Base-by-base conservation (phyloP, 2,797 vertebrate species). In the Jordanella pulchra region DNA sequence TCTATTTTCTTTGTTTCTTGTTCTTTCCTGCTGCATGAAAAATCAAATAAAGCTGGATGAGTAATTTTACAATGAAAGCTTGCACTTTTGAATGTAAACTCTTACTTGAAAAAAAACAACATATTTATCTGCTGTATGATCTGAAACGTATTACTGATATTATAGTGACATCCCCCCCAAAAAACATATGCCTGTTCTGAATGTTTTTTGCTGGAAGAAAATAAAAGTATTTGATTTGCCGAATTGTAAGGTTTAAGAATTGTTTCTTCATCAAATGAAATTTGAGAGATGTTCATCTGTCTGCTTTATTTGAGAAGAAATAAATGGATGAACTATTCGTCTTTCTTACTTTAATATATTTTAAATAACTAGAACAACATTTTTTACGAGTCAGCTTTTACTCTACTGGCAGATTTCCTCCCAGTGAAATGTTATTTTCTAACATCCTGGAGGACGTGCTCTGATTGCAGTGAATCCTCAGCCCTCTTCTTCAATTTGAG, bases 31-130 rank as follows among this genome's bases (percentile, higher is more conserved):
- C 35, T 63, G 60, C 23, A 58, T 56, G 25, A 13, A 63, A 54
- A 30, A 63, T 72, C 60, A 25, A 64, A 47, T 58, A 47, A 71
- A 28, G 14, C 10, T 68, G 30, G 25, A 65, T n/a, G 48, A 56
- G 28, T 84, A 32, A 65, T 71, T 73, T 68, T 80, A 69, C 39
- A 79, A 67, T 68, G 60, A 82, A 73, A 55, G 65, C 66, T 69
- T 83, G 28, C 63, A 69, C 35, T 54, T 50, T 56, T 86, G 75
- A 89, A 88, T 92, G 80, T 83, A 81, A 58, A 72, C 58, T 73
- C 66, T 18, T 79, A 84, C 73, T 84, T 85, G 81, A 89, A 86
- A 66, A 65, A 78, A 48, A 69, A 75, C 47, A 82, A 79, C 75
- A 35, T 71, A 21, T n/a, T 80, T 72, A 82, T 81, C 77, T 35